Conservation (phyloP, 2,797 vertebrate genomes). For the Xyrichtys novacula region DNA sequence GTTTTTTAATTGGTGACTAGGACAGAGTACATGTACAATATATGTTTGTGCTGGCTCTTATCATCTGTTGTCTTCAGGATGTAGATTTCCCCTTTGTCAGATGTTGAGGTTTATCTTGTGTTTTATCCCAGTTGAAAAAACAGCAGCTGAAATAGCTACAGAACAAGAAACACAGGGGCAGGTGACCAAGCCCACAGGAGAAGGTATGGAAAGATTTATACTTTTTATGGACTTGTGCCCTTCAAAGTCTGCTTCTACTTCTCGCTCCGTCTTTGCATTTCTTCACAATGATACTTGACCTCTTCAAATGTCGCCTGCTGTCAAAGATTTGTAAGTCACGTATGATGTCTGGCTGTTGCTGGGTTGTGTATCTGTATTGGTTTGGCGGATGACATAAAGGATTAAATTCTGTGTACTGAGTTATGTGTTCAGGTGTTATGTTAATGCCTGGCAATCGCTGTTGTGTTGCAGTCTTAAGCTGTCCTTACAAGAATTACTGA, state of each 20-base stretch:
- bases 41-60: too few species aligned
- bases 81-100: too few species aligned
- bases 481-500: not conserved
- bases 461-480: too few species aligned
- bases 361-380: not conserved
- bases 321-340: not conserved
- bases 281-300: not conserved
- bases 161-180: conserved; percentile 46
- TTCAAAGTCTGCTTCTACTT: not conserved
- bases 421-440: not conserved
- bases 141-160: conserved; percentile 37
- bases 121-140: conserved; percentile 55
- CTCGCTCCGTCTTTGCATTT: not conserved
- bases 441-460: conserved; percentile 1
- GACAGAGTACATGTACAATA: too few species aligned
- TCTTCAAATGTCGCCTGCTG: not conserved
- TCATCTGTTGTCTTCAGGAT: too few species aligned
- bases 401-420: not conserved
- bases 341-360: not conserved
- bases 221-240: conserved; percentile 8
- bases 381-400: not conserved
- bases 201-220: conserved; percentile 47
- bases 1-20: too few species aligned
- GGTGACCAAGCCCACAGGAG: conserved; percentile 34
- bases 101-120: too few species aligned